Evolutionary conservation across 2,113 vertebrate species (phyloP), one percentile per base, ranked within the genome.

Genomic region (Laticauda laticaudata): DNA sequence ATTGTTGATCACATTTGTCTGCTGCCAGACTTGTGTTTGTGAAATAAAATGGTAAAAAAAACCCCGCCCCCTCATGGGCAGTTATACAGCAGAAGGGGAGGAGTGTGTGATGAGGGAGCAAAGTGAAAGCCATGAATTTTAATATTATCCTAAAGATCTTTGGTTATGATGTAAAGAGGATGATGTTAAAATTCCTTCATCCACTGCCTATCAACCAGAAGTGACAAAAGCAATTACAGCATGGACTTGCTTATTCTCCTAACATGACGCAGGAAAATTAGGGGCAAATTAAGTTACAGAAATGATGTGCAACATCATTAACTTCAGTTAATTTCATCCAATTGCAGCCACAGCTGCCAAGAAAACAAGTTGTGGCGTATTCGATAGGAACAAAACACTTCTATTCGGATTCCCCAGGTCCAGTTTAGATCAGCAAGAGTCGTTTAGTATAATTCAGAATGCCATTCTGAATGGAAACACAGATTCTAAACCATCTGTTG

Each of bases 261-360:
- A 93, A 93, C 7, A 91, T 86, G 86, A 90, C 92, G 94, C 87
- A 95, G 91, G 61, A 88, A 94, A 86, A 93, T 86, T 92, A 94
- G 64, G 88, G 64, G 64, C 91, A 94, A 91, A 92, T 91, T 92
- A 0, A 94, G 91, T 95, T 95, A 93, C 93, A 94, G 85, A 90
- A 86, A 94, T 81, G 75, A 95, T 93, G 90, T 94, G 51, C 55
- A 92, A 92, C 91, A 95, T 94, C 90, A 94, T 81, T 0, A 0
- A 94, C 92, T 34, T 45, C 29, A 24, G 75, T 87, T 94, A 91
- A 9, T 94, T 86, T 93, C 87, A 95, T 93, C 94, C 95, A 81
- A 91, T 93, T 92, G 93, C 90, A 59, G 53, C 93, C 95, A 91
- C 92, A 95, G 94, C 88, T 93, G 94, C 93, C 93, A 93, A 93